Evolutionary conservation across 2,888 invertebrate genomes (phyloP).

Genomic region (Eutolmus rufibarbis): DNA sequence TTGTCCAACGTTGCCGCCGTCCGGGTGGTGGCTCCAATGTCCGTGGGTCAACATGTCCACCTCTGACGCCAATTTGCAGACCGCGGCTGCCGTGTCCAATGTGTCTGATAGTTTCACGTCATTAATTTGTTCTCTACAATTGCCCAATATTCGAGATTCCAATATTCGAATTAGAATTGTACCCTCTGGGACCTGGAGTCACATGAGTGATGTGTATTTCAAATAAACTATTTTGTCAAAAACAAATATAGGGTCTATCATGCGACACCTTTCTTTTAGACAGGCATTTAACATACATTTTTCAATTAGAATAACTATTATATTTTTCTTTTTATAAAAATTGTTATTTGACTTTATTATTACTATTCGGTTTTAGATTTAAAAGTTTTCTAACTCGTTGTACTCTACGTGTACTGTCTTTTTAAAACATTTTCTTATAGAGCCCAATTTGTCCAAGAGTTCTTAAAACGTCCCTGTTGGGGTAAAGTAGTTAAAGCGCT

Average conservation of each 20-base stretch:
- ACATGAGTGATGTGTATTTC: background rate
- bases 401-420: too few species aligned
- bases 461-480: background rate
- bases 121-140: background rate
- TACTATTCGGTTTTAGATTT: too few species aligned
- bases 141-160: background rate
- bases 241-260: background rate
- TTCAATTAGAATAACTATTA: background rate
- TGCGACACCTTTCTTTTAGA: too few species aligned
- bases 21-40: background rate
- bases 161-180: background rate
- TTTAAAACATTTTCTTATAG: background rate
- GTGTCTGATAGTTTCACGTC: background rate
- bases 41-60: background rate
- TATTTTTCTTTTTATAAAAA: background rate
- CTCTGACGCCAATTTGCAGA: background rate
- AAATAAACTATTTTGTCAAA: background rate
- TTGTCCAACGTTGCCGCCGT: background rate
- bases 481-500: background rate
- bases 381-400: too few species aligned
- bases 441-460: background rate
- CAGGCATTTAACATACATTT: too few species aligned
- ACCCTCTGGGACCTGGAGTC: background rate
- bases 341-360: too few species aligned
- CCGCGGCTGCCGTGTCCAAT: background rate